phyloP scores from a whole-genome alignment of 1,140 invertebrate species.

The Macrobrachium rosenbergii region DNA sequence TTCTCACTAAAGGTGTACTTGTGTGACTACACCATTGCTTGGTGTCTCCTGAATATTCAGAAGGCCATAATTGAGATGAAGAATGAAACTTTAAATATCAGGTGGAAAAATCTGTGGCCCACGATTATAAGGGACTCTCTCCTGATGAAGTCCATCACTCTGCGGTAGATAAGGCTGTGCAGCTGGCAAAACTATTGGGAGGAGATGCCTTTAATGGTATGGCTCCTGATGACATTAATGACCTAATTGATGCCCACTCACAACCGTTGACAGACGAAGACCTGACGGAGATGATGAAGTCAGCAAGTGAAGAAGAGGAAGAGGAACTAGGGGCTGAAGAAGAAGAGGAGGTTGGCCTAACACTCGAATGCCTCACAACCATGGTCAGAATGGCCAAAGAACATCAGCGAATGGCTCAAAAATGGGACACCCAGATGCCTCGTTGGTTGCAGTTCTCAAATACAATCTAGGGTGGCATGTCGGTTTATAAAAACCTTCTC shows the following conservation, averaged over 20 bases:
- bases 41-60: slow-evolving; percentile 1
- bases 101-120: slow-evolving; percentile 24
- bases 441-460: slow-evolving; percentile 7
- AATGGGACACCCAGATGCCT: slow-evolving; percentile 4
- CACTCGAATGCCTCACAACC: background rate
- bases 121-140: slow-evolving; percentile 6
- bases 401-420: background rate
- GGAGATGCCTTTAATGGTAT: slow-evolving; percentile 67
- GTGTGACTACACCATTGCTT: background rate
- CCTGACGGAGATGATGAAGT: slow-evolving; percentile 67
- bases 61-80: slow-evolving; percentile 22
- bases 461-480: background rate
- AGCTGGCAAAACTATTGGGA: slow-evolving; percentile 64
- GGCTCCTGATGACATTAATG: slow-evolving; percentile 34
- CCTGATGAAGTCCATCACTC: slow-evolving; percentile 33
- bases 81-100: slow-evolving; percentile 28
- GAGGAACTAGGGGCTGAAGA: background rate
- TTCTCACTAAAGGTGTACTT: background rate
- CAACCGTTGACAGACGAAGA: slow-evolving; percentile 67
- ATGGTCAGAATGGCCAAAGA: slow-evolving; percentile 6
- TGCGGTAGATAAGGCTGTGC: slow-evolving; percentile 67
- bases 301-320: slow-evolving; percentile 39
- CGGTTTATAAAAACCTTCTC: background rate
- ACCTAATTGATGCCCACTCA: slow-evolving; percentile 50
- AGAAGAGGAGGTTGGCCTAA: slow-evolving; percentile 9